A percentile compares a stretch with the other conserved stretches of the same genome.
Evolutionary conservation across 2,113 vertebrate species (phyloP).

Genomic region (Dascyllus trimaculatus): DNA sequence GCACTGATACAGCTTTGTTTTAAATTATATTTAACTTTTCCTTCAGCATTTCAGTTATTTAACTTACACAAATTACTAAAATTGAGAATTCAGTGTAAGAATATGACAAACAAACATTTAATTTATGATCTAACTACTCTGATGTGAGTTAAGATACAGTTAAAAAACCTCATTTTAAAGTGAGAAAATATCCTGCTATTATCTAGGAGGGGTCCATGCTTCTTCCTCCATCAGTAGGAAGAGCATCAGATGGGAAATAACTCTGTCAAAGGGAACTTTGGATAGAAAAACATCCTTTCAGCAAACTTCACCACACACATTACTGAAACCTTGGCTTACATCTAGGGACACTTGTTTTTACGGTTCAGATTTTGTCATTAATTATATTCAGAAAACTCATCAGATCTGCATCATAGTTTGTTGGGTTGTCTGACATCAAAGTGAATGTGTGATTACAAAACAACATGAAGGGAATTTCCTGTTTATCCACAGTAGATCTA

Average conservation of each 20-base stretch:
- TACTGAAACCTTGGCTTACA: not conserved
- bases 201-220: not conserved
- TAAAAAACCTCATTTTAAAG: not conserved
- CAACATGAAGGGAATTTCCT: slow-evolving; percentile 55
- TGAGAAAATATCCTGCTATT: not conserved
- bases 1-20: not conserved
- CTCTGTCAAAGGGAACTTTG: not conserved
- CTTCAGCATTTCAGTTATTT: not conserved
- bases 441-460: slow-evolving; percentile 13
- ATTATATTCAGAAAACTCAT: not conserved
- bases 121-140: too few relatives aligned
- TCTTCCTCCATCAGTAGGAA: not conserved
- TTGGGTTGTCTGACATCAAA: not conserved
- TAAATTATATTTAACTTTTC: too few relatives aligned
- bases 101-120: not conserved
- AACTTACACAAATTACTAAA: not conserved
- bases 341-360: not conserved
- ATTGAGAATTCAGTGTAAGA: not conserved
- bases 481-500: slow-evolving; percentile 36
- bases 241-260: not conserved
- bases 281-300: not conserved
- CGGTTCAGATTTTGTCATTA: not conserved
- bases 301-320: not conserved
- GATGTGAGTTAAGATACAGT: not conserved
- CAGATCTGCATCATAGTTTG: not conserved